Base-by-base conservation (phyloP, 1,140 invertebrate species). In the Delia radicum region DNA sequence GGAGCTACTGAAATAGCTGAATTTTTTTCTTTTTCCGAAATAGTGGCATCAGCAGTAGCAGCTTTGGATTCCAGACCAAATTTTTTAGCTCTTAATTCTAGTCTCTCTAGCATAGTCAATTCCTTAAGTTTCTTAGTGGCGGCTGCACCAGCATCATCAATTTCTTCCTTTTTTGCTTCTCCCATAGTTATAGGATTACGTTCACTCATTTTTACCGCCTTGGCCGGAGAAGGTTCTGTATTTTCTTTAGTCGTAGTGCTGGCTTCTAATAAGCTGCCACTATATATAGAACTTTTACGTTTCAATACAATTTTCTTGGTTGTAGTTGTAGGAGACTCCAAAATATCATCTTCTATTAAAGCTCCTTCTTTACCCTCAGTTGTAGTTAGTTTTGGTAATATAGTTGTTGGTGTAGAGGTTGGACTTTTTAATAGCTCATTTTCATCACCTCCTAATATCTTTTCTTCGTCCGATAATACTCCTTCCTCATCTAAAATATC, bases 41-140 rank as follows among this genome's bases (percentile, higher is more conserved):
- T 86, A 15, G 86, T 83, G 61, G 87, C 79, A 55, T 91, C 87
- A 55, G 89, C 87, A 4, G 89, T 78, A 5, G 90, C 87, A 15
- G 42, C n/a, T 3, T 74, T 75, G n/a, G 67, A 21, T 33, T 31
- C 48, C 21, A 92, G 82, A 28, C 93, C 93, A 88, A 95, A 95
- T 81, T 94, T 91, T 81, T 94, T 94, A 2, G 93, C 93, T 79
- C 93, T 89, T 89, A 94, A 89, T 84, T 94, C 93, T 67, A 94
- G 80, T 73, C 92, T 89, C 82, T 93, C 92, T 86, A 93, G 92
- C 3, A 88, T 81, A 80, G 90, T 90, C 48, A 93, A 77, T 69
- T 91, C 88, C 24, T 18, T 28, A 27, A 73, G 13, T 48, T 74
- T 71, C 79, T 89, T 89, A 72, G 88, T 87, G 33, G 82, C 67